Evolutionary conservation across 2,888 invertebrate genomes (phyloP).

Genomic region (Diarsia rubi): DNA sequence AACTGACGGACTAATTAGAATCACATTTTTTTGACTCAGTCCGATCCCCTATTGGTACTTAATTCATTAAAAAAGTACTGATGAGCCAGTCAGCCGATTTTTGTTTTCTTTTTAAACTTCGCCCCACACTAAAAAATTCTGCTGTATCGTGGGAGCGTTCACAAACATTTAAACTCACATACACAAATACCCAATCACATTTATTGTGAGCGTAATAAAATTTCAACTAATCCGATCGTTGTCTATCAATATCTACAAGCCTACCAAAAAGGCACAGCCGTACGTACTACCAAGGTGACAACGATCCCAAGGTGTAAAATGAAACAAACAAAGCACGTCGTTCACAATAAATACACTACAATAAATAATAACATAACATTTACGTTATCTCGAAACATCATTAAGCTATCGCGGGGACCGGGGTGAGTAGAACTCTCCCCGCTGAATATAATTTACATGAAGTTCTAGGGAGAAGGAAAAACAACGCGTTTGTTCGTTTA

Average conservation of each 20-base stretch:
- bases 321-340: slow-evolving; percentile 18
- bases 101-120: too few species aligned
- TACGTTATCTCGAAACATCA: slow-evolving; percentile 67
- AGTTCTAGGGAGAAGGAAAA: slow-evolving; percentile 53
- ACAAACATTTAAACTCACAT: too few species aligned
- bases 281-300: neutral
- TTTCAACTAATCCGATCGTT: neutral
- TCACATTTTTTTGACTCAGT: too few species aligned
- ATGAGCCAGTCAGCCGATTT: too few species aligned
- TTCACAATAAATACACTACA: slow-evolving; percentile 28
- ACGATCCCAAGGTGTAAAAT: slow-evolving; percentile 9
- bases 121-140: too few species aligned
- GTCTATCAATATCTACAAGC: too few species aligned
- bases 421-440: slow-evolving; percentile 57
- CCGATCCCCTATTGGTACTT: too few species aligned
- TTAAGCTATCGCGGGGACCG: slow-evolving; percentile 65
- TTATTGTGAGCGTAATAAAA: neutral
- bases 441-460: slow-evolving; percentile 65
- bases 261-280: too few species aligned
- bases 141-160: too few species aligned
- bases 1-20: too few species aligned
- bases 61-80: too few species aligned
- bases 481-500: slow-evolving; percentile 49
- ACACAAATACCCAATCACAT: too few species aligned
- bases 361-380: slow-evolving; percentile 64